Base-by-base conservation (phyloP, 2,797 vertebrate species). In the Phoxinus dragarum region DNA sequence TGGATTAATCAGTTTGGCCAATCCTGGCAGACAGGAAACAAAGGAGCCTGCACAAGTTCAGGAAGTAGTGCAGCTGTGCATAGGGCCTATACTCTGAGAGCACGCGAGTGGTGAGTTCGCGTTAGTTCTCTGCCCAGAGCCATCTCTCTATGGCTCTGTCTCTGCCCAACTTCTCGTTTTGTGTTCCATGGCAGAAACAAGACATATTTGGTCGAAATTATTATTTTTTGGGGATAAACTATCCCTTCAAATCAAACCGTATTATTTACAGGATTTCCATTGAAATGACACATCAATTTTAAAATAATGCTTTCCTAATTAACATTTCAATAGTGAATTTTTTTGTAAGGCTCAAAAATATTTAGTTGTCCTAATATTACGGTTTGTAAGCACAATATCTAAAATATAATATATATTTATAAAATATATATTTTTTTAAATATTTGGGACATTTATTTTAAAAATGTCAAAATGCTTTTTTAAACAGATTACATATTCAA, bases 401-500 rank as follows among this genome's bases (percentile, higher is more conserved):
- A 16, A 47, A 47, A 52, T 52, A 19, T 52, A 52, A 52, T 52
- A 52, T 52, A 14, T 6, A 47, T 47, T 47, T 47, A 47, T 11
- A 47, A 12, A 14, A 47, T 47, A 44, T 10, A 19, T 2, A 5
- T 67, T 67, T 38, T 21, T 0, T 40, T 40, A 40, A 40, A 40
- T 40, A 40, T 40, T 42, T n/a, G 27, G 27, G 27, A 27, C 27
- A 27, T 27, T 27, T 27, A 27, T 27, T 27, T 27, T 27, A 1
- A 27, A 27, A 27, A 52, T 36, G 17, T 36, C 19, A 54, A 54
- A 56, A 56, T 1, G 2, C 56, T n/a, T 56, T 34, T 80, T 84
- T 61, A 56, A 71, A 87, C 68, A 75, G 66, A 67, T 79, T 80
- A 89, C 86, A 85, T 77, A 89, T 69, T 76, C 72, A 81, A 27